phyloP scores from a whole-genome alignment of 2,113 vertebrate species.

The Labeo catla region DNA sequence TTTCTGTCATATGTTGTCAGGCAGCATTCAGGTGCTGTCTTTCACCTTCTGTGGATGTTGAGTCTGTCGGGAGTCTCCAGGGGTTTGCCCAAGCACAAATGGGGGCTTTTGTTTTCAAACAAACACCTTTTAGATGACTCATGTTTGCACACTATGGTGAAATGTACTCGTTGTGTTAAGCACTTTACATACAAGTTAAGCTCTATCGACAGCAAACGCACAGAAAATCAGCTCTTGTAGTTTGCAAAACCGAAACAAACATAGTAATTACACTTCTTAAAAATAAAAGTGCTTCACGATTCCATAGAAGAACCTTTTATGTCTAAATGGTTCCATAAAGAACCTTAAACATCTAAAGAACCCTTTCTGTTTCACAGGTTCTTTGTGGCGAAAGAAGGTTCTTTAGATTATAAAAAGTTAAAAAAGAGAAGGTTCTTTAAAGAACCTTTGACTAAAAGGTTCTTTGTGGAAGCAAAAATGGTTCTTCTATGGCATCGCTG shows the following conservation, averaged over 20 bases:
- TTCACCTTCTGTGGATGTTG: slow-evolving; percentile 47
- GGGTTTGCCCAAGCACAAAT: slow-evolving; percentile 21
- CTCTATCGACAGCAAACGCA: neutral
- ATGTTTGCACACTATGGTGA: neutral
- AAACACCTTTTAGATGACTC: slow-evolving; percentile 13
- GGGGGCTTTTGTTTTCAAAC: slow-evolving; percentile 40
- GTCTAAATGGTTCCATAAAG: no score
- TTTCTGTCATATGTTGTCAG: slow-evolving; percentile 46
- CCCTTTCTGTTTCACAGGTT: no score
- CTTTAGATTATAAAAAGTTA: no score
- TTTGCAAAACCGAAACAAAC: neutral
- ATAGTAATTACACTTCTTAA: no score
- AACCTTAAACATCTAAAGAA: no score
- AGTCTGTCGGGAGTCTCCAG: slow-evolving; percentile 40
- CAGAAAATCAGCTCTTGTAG: neutral
- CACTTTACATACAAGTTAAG: neutral
- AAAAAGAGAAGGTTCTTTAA: no score
- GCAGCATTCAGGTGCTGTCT: slow-evolving; percentile 46
- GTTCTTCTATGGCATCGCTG: no score
- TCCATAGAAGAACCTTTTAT: no score
- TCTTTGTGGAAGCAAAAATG: no score
- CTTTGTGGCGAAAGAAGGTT: no score
- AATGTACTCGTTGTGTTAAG: slow-evolving; percentile 13
- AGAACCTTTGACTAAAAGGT: no score
- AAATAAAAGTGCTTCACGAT: no score